phyloP scores from a whole-genome alignment of 2,797 vertebrate genomes.

The Centropyge bicolor region DNA sequence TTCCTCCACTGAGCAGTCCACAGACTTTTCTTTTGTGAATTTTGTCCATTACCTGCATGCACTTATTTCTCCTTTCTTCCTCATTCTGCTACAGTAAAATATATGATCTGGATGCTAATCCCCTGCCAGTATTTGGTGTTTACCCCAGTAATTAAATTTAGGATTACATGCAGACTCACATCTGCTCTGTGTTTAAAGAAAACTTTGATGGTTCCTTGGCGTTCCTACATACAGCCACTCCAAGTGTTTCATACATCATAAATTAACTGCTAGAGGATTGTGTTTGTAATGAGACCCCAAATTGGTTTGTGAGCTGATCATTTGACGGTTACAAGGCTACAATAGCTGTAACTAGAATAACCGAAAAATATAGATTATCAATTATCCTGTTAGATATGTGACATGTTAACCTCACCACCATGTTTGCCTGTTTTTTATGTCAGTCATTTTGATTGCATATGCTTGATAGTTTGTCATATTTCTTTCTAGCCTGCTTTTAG shows the following conservation, averaged over 20 bases:
- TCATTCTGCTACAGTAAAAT: neutral
- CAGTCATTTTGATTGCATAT: neutral
- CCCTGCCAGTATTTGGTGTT: neutral
- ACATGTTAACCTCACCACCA: neutral
- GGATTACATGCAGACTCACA: neutral
- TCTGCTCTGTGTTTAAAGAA: neutral
- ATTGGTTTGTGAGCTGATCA: neutral
- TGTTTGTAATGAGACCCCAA: neutral
- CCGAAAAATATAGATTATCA: neutral
- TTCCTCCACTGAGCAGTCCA: neutral
- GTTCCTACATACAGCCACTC: neutral
- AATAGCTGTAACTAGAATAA: neutral
- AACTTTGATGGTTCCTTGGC: neutral
- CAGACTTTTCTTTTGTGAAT: neutral
- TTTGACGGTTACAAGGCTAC: neutral
- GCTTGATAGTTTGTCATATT: neutral
- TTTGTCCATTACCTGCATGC: neutral
- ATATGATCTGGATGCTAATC: neutral
- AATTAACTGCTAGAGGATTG: neutral
- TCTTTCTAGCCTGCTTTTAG: conserved; percentile 87
- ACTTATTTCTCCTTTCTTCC: neutral
- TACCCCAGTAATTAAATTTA: neutral
- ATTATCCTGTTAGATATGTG: neutral
- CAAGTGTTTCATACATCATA: neutral
- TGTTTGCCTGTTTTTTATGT: neutral